A percentile compares a stretch with the other conserved stretches of the same genome.
phyloP scores from a whole-genome alignment of 2,113 vertebrate species.

The Chitala chitala region DNA sequence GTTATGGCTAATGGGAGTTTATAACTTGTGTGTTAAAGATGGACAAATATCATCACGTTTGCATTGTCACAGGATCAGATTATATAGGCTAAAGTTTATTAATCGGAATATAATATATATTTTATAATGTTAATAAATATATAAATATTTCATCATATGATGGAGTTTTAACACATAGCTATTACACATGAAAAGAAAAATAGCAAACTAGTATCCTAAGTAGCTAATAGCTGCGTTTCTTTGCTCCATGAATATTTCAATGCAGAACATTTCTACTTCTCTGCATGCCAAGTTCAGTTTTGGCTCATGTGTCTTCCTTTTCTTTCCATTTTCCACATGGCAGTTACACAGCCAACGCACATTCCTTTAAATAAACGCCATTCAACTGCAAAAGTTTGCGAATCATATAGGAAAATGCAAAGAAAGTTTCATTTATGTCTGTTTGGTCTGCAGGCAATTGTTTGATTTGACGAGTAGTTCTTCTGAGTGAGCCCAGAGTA shows the following conservation, averaged over 20 bases:
- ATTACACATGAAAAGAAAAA: too few relatives aligned
- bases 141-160: too few relatives aligned
- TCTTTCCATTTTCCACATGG: neutral
- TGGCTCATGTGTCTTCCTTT: neutral
- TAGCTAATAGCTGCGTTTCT: neutral
- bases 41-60: too few relatives aligned
- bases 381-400: neutral
- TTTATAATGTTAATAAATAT: too few relatives aligned
- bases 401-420: neutral
- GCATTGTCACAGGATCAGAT: too few relatives aligned
- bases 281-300: slow-evolving; percentile 6
- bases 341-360: neutral
- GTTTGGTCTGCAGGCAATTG: neutral
- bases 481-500: neutral
- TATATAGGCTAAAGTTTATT: too few relatives aligned
- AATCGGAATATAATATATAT: too few relatives aligned
- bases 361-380: neutral
- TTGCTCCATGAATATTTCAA: neutral
- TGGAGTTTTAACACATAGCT: too few relatives aligned
- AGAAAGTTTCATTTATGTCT: neutral
- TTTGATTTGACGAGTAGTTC: neutral
- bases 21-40: too few relatives aligned
- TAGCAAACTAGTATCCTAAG: too few relatives aligned
- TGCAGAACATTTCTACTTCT: neutral
- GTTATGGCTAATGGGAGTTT: too few relatives aligned